A percentile compares a stretch with the other conserved stretches of the same genome.
Conservation (phyloP, 1,140 invertebrate genomes). For the Drosophila sp. region DNA sequence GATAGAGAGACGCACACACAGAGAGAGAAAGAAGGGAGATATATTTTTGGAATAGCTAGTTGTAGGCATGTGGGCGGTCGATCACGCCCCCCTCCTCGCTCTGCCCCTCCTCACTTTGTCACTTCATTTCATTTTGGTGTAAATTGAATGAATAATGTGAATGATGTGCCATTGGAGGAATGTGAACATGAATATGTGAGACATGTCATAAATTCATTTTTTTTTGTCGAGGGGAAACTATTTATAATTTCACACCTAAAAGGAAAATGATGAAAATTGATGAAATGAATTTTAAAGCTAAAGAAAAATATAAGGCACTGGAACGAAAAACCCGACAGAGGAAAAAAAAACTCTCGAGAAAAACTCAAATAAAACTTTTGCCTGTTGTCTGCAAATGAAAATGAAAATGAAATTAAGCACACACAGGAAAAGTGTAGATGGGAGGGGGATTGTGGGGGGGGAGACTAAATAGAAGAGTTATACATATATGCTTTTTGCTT, state of each 20-base stretch:
- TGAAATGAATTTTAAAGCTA: background rate
- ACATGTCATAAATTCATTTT: conserved; percentile 50
- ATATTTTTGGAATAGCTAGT: conserved; percentile 10
- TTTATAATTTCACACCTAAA: conserved; percentile 55
- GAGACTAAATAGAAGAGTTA: background rate
- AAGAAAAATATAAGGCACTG: conserved; percentile 1
- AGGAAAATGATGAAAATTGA: background rate
- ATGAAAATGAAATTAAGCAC: conserved; percentile 60
- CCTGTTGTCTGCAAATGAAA: conserved; percentile 42
- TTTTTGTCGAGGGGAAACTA: conserved; percentile 26
- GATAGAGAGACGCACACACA: background rate
- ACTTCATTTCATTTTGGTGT: conserved; percentile 3
- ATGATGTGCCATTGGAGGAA: conserved; percentile 26
- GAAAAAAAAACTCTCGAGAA: background rate
- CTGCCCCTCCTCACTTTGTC: background rate
- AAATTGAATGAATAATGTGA: conserved; percentile 31
- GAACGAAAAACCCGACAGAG: background rate
- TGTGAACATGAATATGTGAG: conserved; percentile 1
- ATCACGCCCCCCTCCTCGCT: background rate
- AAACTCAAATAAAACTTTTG: conserved; percentile 43
- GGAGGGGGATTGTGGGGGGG: background rate
- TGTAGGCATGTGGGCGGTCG: conserved; percentile 10
- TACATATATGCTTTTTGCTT: background rate
- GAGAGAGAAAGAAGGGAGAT: background rate
- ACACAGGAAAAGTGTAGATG: background rate